Conservation (phyloP, 2,113 vertebrate genomes). For the Terrapene triunguis region DNA sequence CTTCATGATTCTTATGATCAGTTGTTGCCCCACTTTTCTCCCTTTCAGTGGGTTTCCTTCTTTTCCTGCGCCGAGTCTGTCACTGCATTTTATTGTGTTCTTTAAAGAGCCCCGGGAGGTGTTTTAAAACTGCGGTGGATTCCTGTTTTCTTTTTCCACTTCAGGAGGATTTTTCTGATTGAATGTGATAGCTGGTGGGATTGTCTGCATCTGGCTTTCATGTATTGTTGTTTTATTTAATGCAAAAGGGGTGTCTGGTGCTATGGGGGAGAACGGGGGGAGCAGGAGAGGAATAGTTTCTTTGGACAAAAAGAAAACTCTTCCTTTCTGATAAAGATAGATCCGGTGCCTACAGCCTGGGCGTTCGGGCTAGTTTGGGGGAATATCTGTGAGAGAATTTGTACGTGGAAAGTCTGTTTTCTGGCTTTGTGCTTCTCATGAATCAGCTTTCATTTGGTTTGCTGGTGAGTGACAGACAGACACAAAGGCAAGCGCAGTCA, state of each 20-base stretch:
- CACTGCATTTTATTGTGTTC: neutral
- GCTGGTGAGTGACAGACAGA: constrained; percentile 87
- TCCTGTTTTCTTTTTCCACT: neutral
- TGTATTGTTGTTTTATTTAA: neutral
- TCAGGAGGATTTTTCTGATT: neutral
- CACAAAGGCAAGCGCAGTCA: constrained; percentile 86
- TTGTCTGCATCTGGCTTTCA: neutral
- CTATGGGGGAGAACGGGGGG: neutral
- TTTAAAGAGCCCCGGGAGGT: neutral
- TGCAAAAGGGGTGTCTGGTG: constrained; percentile 19
- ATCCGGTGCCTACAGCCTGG: neutral
- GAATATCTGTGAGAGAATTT: constrained; percentile 11
- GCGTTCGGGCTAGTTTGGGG: constrained; percentile 49
- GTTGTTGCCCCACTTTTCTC: neutral
- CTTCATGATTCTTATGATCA: too few relatives aligned
- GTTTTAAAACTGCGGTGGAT: neutral
- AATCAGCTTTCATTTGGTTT: constrained; percentile 80
- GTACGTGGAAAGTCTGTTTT: constrained; percentile 66
- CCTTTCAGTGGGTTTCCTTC: neutral
- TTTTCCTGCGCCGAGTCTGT: neutral
- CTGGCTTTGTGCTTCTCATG: constrained; percentile 84
- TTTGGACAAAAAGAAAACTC: neutral
- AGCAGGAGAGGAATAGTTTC: constrained; percentile 4
- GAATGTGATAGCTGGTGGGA: neutral
- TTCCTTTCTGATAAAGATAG: neutral